Percentiles rank a stretch among this genome's conserved stretches.
These are phyloP conservation scores for Dendrocincla tyrannina DNA, from an alignment of 2,797 vertebrate genomes.

Conservation along the genomic window DNA sequence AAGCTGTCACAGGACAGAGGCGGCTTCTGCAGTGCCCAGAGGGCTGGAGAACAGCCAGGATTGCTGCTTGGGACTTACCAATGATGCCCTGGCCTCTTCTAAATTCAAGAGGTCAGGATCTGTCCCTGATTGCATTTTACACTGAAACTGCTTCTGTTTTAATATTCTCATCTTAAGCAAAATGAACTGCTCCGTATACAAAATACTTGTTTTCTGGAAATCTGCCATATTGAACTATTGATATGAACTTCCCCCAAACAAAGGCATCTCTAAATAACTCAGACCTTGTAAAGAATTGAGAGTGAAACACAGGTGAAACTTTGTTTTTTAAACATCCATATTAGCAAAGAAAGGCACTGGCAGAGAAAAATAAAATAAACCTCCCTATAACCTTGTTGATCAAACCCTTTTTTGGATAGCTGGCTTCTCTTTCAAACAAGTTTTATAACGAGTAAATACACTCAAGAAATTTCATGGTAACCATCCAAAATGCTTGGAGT, in stretches of 20 bases:
- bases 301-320: neutral
- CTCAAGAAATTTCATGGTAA: slow-evolving; percentile 13
- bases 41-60: neutral
- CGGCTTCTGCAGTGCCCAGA: neutral
- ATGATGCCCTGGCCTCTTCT: neutral
- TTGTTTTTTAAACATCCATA: neutral
- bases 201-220: neutral
- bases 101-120: neutral
- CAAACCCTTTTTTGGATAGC: neutral
- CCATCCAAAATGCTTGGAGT: slow-evolving; percentile 41
- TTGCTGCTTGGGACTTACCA: neutral
- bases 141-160: neutral
- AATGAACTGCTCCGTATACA: neutral
- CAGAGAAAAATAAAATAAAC: slow-evolving; percentile 28
- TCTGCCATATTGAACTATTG: neutral
- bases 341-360: neutral
- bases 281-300: neutral
- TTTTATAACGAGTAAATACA: slow-evolving; percentile 42
- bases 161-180: neutral
- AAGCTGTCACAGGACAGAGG: neutral
- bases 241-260: neutral
- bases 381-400: neutral
- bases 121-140: neutral
- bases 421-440: slow-evolving; percentile 16
- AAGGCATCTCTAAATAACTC: neutral